Percentiles rank a stretch among this genome's conserved stretches.
phyloP scores from a whole-genome alignment of 2,113 vertebrate genomes.

The Pelvicachromis taeniatus region DNA sequence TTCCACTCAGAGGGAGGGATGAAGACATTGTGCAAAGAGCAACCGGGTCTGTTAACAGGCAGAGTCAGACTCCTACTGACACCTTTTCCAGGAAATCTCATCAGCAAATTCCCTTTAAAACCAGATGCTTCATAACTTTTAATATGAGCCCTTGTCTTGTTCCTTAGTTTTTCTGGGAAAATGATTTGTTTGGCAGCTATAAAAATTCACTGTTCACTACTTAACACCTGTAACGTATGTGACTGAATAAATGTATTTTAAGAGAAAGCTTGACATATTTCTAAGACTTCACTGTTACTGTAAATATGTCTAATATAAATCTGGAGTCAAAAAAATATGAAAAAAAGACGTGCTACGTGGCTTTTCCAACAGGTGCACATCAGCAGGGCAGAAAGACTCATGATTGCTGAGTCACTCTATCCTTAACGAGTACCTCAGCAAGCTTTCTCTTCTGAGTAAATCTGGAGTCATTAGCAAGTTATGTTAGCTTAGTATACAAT shows the following conservation, averaged over 20 bases:
- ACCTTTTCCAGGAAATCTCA: conserved; percentile 37
- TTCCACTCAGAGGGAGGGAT: conserved; percentile 52
- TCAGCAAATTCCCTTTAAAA: conserved; percentile 26
- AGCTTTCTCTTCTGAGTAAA: neutral
- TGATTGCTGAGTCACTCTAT: no score
- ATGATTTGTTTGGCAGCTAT: neutral
- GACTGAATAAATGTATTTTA: neutral
- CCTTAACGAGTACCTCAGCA: no score
- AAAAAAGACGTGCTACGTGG: neutral
- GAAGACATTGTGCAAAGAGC: conserved; percentile 43
- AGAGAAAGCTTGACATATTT: neutral
- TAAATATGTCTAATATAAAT: neutral
- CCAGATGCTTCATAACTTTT: neutral
- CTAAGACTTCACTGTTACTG: neutral
- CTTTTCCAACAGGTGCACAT: neutral
- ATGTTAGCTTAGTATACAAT: neutral
- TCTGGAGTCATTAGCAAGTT: neutral
- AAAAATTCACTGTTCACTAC: neutral
- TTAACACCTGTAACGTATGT: neutral
- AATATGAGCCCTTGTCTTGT: neutral
- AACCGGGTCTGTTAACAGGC: conserved; percentile 25
- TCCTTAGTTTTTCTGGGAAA: neutral
- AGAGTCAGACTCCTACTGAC: conserved; percentile 45
- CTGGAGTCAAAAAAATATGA: neutral
- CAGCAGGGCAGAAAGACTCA: neutral